These are phyloP conservation scores for Phodopus roborovskii DNA, from an alignment of 2,113 vertebrate genomes.

Conservation along the genomic window DNA sequence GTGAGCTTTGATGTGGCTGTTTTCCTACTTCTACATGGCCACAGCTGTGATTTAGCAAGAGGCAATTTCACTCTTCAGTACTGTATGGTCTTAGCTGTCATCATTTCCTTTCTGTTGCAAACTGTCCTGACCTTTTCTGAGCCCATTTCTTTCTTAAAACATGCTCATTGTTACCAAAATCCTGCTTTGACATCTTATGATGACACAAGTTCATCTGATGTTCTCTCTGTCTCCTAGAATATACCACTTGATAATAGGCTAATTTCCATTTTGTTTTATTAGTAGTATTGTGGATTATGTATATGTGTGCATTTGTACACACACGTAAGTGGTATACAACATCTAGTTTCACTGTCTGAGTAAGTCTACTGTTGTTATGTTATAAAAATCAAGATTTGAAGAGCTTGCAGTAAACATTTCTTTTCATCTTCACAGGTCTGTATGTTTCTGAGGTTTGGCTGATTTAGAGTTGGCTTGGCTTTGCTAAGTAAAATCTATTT, in stretches of 20 bases:
- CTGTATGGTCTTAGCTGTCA: neutral
- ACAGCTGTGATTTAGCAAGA: neutral
- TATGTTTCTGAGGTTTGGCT: neutral
- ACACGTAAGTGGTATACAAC: neutral
- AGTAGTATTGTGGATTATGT: neutral
- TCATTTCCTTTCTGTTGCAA: neutral
- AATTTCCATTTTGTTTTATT: neutral
- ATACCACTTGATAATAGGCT: neutral
- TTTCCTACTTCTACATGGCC: neutral
- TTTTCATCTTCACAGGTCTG: neutral
- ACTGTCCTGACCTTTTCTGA: neutral
- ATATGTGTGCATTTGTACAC: neutral
- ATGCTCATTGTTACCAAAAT: neutral
- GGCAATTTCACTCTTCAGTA: neutral
- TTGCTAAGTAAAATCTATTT: neutral
- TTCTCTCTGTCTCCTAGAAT: neutral
- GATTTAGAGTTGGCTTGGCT: neutral
- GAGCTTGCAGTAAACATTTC: neutral
- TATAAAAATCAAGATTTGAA: neutral
- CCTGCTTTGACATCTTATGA: neutral
- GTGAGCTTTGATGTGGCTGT: neutral
- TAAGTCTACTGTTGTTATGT: neutral
- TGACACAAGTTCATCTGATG: neutral
- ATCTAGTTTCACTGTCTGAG: neutral
- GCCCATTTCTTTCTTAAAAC: constrained; percentile 9